phyloP scores from a whole-genome alignment of 2,797 vertebrate genomes.

The Takifugu rubripes region DNA sequence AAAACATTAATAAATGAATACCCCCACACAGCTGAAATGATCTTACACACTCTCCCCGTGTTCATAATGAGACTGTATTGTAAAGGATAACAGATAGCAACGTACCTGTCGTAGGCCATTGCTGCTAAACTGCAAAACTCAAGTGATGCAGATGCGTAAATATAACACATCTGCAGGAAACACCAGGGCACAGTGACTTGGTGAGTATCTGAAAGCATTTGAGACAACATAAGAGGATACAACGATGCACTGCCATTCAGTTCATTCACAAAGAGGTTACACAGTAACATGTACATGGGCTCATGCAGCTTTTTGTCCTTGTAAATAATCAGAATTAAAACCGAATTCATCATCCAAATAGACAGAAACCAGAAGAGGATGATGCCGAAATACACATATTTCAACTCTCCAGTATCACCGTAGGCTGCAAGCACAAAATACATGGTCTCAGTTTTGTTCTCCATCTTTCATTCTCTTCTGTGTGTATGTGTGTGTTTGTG shows the following conservation, averaged over 20 bases:
- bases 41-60: conserved; percentile 11
- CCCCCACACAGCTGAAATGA: conserved; percentile 30
- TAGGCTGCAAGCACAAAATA: too few species aligned
- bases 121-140: conserved; percentile 56
- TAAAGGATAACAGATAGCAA: conserved; percentile 5
- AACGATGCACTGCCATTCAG: conserved; percentile 24
- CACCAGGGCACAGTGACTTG: conserved; percentile 39
- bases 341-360: too few species aligned
- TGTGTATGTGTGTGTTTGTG: too few species aligned
- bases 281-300: conserved; percentile 58
- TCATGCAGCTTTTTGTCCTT: conserved; percentile 12
- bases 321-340: too few species aligned
- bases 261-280: conserved; percentile 42
- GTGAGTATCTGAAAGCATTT: conserved; percentile 34
- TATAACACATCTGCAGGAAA: conserved; percentile 48
- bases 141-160: conserved; percentile 36
- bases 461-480: too few species aligned
- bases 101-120: conserved; percentile 46
- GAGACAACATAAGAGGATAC: conserved; percentile 20
- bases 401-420: too few species aligned
- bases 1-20: conserved; percentile 18
- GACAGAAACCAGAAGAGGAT: too few species aligned
- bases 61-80: conserved; percentile 42
- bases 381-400: too few species aligned
- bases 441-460: too few species aligned